Evolutionary conservation across 64 coral and sea anemone genomes (phyloP).

Genomic region (Dendrophyllia cribrosa): DNA sequence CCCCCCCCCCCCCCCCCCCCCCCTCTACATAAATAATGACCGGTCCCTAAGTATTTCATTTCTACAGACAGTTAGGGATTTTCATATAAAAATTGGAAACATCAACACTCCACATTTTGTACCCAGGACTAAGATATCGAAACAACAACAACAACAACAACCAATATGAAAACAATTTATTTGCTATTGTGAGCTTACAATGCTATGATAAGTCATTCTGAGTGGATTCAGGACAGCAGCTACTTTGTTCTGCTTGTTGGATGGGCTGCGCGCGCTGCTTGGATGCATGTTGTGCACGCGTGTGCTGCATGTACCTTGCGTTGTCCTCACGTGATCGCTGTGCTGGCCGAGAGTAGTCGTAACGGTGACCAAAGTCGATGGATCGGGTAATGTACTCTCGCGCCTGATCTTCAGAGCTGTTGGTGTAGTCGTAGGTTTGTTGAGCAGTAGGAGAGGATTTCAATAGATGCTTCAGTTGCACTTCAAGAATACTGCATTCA

Average conservation of each 20-base stretch:
- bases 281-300: not conserved
- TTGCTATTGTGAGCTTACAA: not conserved
- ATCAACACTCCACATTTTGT: too few relatives aligned
- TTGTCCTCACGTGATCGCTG: not conserved
- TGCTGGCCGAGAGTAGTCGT: constrained; percentile 8
- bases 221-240: not conserved
- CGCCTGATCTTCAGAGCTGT: constrained; percentile 20
- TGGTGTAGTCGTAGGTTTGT: constrained; percentile 27
- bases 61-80: too few relatives aligned
- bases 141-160: not conserved
- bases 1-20: too few relatives aligned
- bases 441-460: constrained; percentile 44
- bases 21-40: too few relatives aligned
- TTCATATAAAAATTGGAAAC: too few relatives aligned
- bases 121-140: not conserved
- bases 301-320: not conserved
- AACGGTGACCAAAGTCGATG: constrained; percentile 11
- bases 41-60: too few relatives aligned
- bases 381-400: constrained; percentile 25
- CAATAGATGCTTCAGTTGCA: constrained; percentile 90
- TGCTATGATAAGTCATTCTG: not conserved
- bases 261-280: constrained; percentile 16
- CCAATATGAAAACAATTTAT: not conserved
- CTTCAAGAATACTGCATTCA: constrained; percentile 92
- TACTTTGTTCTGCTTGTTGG: constrained; percentile 2